Base-by-base conservation (phyloP, 2,797 vertebrate species). In the Brachyalestes nurse region DNA sequence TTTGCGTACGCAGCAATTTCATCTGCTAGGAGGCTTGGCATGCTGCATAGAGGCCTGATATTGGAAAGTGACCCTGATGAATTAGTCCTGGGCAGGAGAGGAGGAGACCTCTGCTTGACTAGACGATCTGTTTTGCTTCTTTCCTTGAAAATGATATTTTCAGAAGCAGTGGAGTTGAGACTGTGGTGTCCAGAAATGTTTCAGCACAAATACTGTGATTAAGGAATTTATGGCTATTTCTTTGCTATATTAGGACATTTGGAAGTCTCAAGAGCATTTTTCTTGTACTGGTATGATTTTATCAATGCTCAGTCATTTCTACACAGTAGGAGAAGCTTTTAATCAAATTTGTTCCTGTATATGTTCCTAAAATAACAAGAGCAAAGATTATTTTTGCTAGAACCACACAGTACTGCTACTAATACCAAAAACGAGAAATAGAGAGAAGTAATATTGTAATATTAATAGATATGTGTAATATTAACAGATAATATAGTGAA, bases 51-150 rank as follows among this genome's bases (percentile, higher is more conserved):
- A 88, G 87, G 82, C 81, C 85, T 80, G 86, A 67, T 82, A 88
- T 84, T 87, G 82, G 77, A 89, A 91, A 91, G 90, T 89, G 88
- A 90, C 89, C 90, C 67, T 58, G 78, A 69, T 75, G 72, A 88
- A 91, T 93, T 88, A 87, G 91, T 93, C 89, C 88, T 75, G 79
- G 72, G 85, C 90, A 5, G 28, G 38, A 51, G 74, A 78, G 85
- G 77, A 90, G 85, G 84, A 78, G 84, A 83, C 61, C 70, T 23
- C 47, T 79, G 78, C 77, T 89, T 86, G 77, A 86, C 81, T 82
- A 55, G 81, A 84, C 88, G 51, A 86, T 90, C 19, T 87, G 79
- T 86, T 87, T 83, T 87, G 86, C 87, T 86, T 88, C 65, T 77
- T 86, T 73, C 81, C 49, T 76, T 72, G 75, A 83, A 77, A 83